phyloP scores from a whole-genome alignment of 2,797 vertebrate genomes.

The Phoxinus dragarum region DNA sequence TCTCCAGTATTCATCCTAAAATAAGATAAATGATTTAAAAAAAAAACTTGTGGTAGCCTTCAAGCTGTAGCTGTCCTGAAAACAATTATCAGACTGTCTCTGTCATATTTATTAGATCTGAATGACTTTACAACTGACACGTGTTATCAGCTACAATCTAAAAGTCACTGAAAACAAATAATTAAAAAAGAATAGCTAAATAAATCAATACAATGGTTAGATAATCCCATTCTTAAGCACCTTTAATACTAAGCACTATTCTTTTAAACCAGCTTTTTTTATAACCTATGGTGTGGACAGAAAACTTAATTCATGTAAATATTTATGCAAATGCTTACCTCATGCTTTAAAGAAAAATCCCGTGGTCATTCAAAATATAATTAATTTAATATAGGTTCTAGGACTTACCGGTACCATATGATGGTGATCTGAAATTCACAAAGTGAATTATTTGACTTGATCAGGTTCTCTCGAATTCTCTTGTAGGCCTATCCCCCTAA shows the following conservation, averaged over 20 bases:
- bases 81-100: not conserved
- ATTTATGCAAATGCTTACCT: not conserved
- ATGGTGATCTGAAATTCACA: conserved; percentile 32
- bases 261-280: not conserved
- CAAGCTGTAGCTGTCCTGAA: not conserved
- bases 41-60: not conserved
- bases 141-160: not conserved
- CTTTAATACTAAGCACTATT: not conserved
- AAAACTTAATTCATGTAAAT: not conserved
- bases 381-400: not conserved
- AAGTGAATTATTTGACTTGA: conserved; percentile 17
- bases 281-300: not conserved
- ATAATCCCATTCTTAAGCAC: not conserved
- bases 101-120: not conserved
- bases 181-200: no score
- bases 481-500: not conserved
- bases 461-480: not conserved
- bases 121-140: not conserved
- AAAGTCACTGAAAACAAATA: not conserved
- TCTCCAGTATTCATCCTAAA: not conserved
- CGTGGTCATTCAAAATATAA: not conserved
- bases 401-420: not conserved
- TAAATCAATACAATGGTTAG: not conserved
- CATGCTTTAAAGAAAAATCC: not conserved
- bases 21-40: not conserved